These are phyloP conservation scores for Cartodere bifasciata DNA, from an alignment of 2,888 invertebrate species.

Conservation along the genomic window DNA sequence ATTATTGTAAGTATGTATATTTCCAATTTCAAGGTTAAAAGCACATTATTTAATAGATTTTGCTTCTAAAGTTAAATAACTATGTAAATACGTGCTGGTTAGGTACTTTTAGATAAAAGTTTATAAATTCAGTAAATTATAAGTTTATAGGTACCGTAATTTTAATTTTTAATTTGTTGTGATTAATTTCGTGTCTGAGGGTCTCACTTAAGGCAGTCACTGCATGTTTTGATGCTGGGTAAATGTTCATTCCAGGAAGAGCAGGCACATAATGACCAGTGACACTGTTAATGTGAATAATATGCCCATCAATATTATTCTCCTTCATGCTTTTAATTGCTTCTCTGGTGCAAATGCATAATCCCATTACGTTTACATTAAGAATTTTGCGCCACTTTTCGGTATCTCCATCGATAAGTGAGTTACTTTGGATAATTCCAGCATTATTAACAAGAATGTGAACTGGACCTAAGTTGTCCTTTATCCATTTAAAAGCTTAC, in stretches of 20 bases:
- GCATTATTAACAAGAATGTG: conserved; percentile 23
- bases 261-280: conserved; percentile 19
- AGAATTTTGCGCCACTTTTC: conserved; percentile 17
- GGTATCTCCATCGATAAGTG: conserved; percentile 15
- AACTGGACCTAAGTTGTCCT: conserved; percentile 20
- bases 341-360: conserved; percentile 20
- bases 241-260: conserved; percentile 16
- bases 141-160: too few relatives aligned
- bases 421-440: conserved; percentile 11
- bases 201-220: conserved; percentile 16
- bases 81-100: too few relatives aligned
- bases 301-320: conserved; percentile 21
- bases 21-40: too few relatives aligned
- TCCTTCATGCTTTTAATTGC: conserved; percentile 21
- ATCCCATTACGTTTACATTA: conserved; percentile 14
- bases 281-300: conserved; percentile 24
- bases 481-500: conserved; percentile 20
- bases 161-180: conserved; percentile 11
- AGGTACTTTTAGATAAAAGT: too few relatives aligned
- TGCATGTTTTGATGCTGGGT: conserved; percentile 16
- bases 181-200: conserved; percentile 12
- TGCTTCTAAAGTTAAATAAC: too few relatives aligned
- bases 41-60: too few relatives aligned
- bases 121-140: too few relatives aligned
- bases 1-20: too few relatives aligned